phyloP scores from a whole-genome alignment of 2,888 invertebrate genomes.

The Tetrapedia diversipes region DNA sequence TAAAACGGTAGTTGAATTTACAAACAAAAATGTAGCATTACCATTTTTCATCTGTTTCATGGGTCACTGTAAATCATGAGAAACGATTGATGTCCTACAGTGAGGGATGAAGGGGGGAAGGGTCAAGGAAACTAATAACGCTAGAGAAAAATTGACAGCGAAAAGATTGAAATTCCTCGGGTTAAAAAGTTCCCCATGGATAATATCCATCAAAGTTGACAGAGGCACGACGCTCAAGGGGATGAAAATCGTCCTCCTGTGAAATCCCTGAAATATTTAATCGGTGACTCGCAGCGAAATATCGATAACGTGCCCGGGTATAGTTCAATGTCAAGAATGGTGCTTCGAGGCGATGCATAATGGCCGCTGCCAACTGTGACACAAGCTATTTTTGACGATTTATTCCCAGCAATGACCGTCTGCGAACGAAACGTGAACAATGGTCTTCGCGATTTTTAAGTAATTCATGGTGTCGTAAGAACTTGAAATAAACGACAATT shows the following conservation, averaged over 20 bases:
- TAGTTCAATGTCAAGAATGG: slow-evolving; percentile 18
- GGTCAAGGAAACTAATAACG: slow-evolving; percentile 15
- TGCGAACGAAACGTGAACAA: background rate
- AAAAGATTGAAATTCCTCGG: slow-evolving; percentile 72
- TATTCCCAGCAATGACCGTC: background rate
- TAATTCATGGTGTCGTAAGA: too few relatives aligned
- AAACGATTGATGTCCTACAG: too few relatives aligned
- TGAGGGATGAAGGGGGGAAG: too few relatives aligned
- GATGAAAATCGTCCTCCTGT: slow-evolving; percentile 16
- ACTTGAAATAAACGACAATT: too few relatives aligned
- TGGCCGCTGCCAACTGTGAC: slow-evolving; percentile 34
- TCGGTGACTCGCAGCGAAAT: background rate
- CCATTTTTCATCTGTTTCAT: too few relatives aligned
- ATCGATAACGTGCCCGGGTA: slow-evolving; percentile 2
- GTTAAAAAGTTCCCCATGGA: slow-evolving; percentile 64
- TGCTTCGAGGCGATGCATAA: slow-evolving; percentile 15
- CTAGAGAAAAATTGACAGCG: slow-evolving; percentile 66
- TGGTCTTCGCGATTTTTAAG: background rate
- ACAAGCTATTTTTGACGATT: slow-evolving; percentile 28
- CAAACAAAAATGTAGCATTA: too few relatives aligned
- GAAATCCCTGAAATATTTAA: slow-evolving; percentile 22
- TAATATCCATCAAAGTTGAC: slow-evolving; percentile 36
- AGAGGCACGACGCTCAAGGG: slow-evolving; percentile 8
- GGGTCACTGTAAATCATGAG: too few relatives aligned
- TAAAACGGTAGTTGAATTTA: too few relatives aligned